A percentile compares a stretch with the other conserved stretches of the same genome.
Evolutionary conservation across 1,140 invertebrate genomes (phyloP).

Genomic region (Drosophila chauvacae): DNA sequence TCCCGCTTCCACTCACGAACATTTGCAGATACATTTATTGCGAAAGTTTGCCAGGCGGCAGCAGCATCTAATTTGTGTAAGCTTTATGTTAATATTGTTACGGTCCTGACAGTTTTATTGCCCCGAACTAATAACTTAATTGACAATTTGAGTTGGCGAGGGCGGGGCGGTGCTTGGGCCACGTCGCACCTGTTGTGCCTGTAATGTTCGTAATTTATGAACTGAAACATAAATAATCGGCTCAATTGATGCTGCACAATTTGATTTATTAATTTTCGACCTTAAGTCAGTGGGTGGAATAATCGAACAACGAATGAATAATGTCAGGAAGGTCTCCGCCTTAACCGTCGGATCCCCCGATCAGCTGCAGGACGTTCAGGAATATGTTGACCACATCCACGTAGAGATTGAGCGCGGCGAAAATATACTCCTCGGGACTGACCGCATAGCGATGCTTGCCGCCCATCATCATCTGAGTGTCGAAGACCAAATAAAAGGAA

Average conservation of each 20-base stretch:
- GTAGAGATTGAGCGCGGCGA: constrained; percentile 60
- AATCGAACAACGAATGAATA: constrained; percentile 10
- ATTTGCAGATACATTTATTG: constrained; percentile 48
- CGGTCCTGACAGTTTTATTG: constrained; percentile 75
- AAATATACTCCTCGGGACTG: constrained; percentile 67
- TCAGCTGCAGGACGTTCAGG: constrained; percentile 90
- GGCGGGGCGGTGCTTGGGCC: background rate
- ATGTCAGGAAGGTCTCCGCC: background rate
- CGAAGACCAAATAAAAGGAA: constrained; percentile 89
- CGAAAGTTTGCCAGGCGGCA: constrained; percentile 40
- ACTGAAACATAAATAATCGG: constrained; percentile 41
- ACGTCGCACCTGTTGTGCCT: constrained; percentile 35
- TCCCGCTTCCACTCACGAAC: constrained; percentile 14
- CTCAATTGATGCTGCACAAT: constrained; percentile 51
- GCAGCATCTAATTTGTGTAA: constrained; percentile 29
- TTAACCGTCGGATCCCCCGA: constrained; percentile 6
- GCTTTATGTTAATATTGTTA: constrained; percentile 68
- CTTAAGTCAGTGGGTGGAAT: constrained; percentile 4
- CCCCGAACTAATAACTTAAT: constrained; percentile 70
- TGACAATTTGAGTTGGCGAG: constrained; percentile 47
- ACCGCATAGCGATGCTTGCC: constrained; percentile 84
- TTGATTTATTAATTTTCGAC: constrained; percentile 45
- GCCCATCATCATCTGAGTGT: constrained; percentile 97
- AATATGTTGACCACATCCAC: constrained; percentile 90
- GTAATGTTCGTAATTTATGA: constrained; percentile 36